Percentiles rank a stretch among this genome's conserved stretches.
phyloP scores from a whole-genome alignment of 2,113 vertebrate species.

The Eira barbara region DNA sequence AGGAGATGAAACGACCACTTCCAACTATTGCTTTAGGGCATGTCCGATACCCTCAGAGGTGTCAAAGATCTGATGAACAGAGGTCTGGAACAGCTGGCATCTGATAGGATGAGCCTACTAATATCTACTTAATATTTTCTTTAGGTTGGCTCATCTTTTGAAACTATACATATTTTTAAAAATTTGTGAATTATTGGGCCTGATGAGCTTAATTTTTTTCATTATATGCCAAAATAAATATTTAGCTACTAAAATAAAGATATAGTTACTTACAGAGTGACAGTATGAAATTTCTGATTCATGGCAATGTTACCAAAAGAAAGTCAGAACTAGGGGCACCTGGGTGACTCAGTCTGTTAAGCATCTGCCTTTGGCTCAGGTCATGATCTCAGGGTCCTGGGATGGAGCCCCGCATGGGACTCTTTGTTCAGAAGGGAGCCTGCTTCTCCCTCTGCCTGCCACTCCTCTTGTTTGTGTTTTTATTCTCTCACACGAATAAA shows the following conservation, averaged over 20 bases:
- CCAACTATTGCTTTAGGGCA: background rate
- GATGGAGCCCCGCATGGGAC: too few species aligned
- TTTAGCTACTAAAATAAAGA: background rate
- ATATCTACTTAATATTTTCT: background rate
- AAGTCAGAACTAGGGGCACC: background rate
- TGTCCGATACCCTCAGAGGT: background rate
- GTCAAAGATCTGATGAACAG: background rate
- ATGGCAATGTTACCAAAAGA: background rate
- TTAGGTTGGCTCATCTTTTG: background rate
- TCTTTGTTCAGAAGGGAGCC: too few species aligned
- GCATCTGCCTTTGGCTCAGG: too few species aligned
- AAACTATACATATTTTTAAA: background rate
- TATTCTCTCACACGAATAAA: too few species aligned
- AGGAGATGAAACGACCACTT: background rate
- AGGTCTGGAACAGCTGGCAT: background rate
- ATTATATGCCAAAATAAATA: background rate
- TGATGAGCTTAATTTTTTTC: background rate
- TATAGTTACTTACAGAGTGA: too few species aligned
- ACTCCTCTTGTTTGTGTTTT: too few species aligned
- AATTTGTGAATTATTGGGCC: background rate
- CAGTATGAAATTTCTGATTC: background rate
- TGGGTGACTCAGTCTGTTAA: too few species aligned
- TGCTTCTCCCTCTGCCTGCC: too few species aligned
- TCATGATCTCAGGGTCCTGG: too few species aligned
- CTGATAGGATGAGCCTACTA: background rate